Evolutionary conservation across 2,797 vertebrate species (phyloP).

Genomic region (Phataginus tricuspis): DNA sequence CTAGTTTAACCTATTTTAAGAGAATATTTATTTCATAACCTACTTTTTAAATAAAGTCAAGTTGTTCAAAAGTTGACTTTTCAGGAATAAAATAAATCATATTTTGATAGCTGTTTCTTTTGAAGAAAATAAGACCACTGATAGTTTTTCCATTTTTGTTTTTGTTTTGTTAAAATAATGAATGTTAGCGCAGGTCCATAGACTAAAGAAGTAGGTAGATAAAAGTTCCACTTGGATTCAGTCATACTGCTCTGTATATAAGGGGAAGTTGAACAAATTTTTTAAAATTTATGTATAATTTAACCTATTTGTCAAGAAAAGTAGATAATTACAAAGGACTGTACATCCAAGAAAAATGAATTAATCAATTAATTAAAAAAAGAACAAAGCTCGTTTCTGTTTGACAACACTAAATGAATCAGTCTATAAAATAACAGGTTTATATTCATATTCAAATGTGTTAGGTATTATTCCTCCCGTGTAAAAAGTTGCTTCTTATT

Average conservation of each 20-base stretch:
- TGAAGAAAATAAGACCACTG: background rate
- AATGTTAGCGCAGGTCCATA: background rate
- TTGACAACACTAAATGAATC: slow-evolving; percentile 26
- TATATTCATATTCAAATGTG: background rate
- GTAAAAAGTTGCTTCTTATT: slow-evolving; percentile 50
- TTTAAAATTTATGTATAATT: background rate
- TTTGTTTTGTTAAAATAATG: background rate
- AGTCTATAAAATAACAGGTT: slow-evolving; percentile 34
- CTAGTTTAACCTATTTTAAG: background rate
- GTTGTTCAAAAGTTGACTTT: background rate
- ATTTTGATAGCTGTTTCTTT: background rate
- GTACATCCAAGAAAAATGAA: background rate
- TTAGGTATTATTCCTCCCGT: background rate
- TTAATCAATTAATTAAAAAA: background rate
- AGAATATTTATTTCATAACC: background rate
- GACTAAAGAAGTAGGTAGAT: background rate
- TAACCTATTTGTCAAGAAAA: background rate
- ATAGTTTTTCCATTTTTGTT: rapidly evolving
- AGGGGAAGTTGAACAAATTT: background rate
- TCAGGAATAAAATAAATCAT: background rate
- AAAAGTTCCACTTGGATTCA: background rate
- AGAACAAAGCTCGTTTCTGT: background rate
- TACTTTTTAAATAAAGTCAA: background rate
- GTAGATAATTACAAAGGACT: background rate
- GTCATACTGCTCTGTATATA: background rate